These are phyloP conservation scores for Agrochola lota DNA, from an alignment of 2,888 invertebrate species.

Conservation along the genomic window DNA sequence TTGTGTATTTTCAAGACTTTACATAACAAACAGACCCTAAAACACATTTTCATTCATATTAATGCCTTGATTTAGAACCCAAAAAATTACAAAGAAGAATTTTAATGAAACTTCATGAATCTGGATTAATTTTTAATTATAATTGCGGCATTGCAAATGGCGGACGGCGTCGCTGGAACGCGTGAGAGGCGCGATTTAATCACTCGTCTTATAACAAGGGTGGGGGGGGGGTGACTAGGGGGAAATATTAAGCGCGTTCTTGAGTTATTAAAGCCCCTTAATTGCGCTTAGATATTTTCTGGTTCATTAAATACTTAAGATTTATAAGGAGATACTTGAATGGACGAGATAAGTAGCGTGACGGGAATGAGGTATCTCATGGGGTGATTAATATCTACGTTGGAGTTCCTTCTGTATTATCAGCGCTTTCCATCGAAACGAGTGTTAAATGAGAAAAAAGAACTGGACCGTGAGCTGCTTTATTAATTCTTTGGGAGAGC, in stretches of 20 bases:
- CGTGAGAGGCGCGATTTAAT: slow-evolving; percentile 87
- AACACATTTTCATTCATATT: slow-evolving; percentile 66
- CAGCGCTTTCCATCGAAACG: slow-evolving; percentile 40
- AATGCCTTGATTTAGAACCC: slow-evolving; percentile 68
- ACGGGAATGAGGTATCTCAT: slow-evolving; percentile 68
- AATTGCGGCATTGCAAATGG: slow-evolving; percentile 83
- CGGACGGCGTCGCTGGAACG: slow-evolving; percentile 81
- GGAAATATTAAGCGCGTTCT: slow-evolving; percentile 86
- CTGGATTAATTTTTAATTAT: slow-evolving; percentile 89
- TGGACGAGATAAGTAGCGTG: slow-evolving; percentile 72
- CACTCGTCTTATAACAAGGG: slow-evolving; percentile 84
- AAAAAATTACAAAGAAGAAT: slow-evolving; percentile 74
- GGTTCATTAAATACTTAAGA: slow-evolving; percentile 84
- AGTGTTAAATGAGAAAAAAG: slow-evolving; percentile 19
- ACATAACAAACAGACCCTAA: slow-evolving; percentile 41
- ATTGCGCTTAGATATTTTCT: slow-evolving; percentile 85
- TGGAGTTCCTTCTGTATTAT: slow-evolving; percentile 49
- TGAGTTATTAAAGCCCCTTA: slow-evolving; percentile 85
- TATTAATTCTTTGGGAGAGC: slow-evolving; percentile 24
- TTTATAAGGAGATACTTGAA: slow-evolving; percentile 76
- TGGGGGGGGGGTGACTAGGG: slow-evolving; percentile 73
- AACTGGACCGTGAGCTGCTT: slow-evolving; percentile 16
- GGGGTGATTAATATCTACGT: slow-evolving; percentile 61
- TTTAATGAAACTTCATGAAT: slow-evolving; percentile 77
- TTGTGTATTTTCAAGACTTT: slow-evolving; percentile 44